These are phyloP conservation scores for Centropyge bicolor DNA, from an alignment of 2,797 vertebrate genomes.

Conservation along the genomic window DNA sequence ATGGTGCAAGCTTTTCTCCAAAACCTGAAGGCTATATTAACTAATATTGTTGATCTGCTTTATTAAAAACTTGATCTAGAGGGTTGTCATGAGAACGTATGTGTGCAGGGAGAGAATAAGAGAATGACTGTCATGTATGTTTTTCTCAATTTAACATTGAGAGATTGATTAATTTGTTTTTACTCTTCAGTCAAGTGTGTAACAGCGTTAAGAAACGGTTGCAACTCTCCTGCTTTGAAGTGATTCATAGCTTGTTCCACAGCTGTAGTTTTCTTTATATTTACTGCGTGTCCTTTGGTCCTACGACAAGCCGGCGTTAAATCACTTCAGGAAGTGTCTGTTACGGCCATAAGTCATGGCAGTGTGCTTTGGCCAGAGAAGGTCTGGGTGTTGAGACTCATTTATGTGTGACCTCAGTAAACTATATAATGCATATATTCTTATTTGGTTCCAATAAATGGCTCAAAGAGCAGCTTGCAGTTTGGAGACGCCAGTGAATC, in stretches of 20 bases:
- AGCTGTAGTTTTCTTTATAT: constrained; percentile 4
- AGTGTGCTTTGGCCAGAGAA: constrained; percentile 10
- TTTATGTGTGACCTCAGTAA: neutral
- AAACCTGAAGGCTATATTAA: neutral
- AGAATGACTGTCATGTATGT: neutral
- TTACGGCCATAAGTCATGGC: constrained; percentile 15
- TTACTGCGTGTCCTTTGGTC: constrained; percentile 4
- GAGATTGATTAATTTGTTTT: neutral
- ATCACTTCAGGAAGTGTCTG: constrained; percentile 4
- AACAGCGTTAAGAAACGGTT: neutral
- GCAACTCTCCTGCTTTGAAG: constrained; percentile 1
- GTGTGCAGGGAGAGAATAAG: neutral
- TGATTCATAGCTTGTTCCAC: constrained; percentile 22
- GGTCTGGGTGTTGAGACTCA: neutral
- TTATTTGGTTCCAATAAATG: constrained; percentile 24
- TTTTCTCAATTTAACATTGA: neutral
- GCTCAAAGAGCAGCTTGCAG: too few species aligned
- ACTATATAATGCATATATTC: neutral
- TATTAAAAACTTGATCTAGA: neutral
- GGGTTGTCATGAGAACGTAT: neutral
- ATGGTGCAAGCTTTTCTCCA: neutral
- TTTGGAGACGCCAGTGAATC: too few species aligned
- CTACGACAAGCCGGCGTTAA: constrained; percentile 19
- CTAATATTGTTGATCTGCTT: neutral
- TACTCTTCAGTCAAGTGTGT: neutral